These are phyloP conservation scores for Pyxicephalus adspersus DNA, from an alignment of 2,113 vertebrate genomes.

Conservation along the genomic window DNA sequence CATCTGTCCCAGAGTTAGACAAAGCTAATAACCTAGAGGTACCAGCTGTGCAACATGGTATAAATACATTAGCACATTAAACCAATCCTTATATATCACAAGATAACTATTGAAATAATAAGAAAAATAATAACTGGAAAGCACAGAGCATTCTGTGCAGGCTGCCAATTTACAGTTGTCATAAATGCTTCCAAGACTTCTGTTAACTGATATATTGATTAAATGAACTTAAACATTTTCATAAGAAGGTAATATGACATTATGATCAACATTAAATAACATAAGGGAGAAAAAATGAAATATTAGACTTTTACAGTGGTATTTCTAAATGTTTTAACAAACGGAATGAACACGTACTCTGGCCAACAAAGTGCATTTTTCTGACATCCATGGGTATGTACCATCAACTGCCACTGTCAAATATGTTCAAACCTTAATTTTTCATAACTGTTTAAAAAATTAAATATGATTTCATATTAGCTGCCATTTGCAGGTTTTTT, in stretches of 20 bases:
- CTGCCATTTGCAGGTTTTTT: too few species aligned
- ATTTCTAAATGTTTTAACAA: not conserved
- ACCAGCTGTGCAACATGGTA: slow-evolving; percentile 47
- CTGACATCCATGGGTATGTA: too few species aligned
- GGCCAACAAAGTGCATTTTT: too few species aligned
- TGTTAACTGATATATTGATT: not conserved
- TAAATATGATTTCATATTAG: too few species aligned
- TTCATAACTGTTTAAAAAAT: too few species aligned
- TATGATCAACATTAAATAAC: not conserved
- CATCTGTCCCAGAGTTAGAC: slow-evolving; percentile 50
- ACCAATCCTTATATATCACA: slow-evolving; percentile 25
- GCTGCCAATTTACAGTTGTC: not conserved
- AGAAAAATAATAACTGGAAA: slow-evolving; percentile 26
- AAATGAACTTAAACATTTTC: not conserved
- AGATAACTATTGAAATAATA: slow-evolving; percentile 42
- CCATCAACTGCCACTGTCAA: too few species aligned
- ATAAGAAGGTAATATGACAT: not conserved
- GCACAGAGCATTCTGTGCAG: not conserved
- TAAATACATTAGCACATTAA: slow-evolving; percentile 50
- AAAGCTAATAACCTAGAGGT: slow-evolving; percentile 50
- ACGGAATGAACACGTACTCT: too few species aligned
- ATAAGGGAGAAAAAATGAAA: not conserved
- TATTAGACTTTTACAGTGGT: not conserved
- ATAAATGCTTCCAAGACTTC: not conserved
- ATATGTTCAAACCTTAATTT: too few species aligned